Percentiles rank a stretch among this genome's conserved stretches.
These are phyloP conservation scores for Bombus impatiens DNA, from an alignment of 1,140 invertebrate species.

Conservation along the genomic window DNA sequence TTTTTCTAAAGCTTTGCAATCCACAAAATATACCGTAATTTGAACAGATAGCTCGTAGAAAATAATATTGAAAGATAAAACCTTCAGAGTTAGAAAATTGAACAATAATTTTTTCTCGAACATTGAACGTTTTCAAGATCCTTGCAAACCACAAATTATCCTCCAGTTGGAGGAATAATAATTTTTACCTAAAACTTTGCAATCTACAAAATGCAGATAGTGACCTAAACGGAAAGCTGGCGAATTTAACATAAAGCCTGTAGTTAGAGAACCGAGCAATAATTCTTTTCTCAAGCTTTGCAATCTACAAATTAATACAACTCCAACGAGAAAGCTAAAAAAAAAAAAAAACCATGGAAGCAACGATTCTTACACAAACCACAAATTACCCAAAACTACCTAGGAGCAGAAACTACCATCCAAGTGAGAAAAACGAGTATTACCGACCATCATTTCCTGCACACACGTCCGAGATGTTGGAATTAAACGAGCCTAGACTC, in stretches of 20 bases:
- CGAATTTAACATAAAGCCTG: no score
- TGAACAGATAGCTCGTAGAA: not conserved
- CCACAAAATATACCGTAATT: not conserved
- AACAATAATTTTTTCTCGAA: not conserved
- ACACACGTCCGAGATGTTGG: not conserved
- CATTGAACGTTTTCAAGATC: no score
- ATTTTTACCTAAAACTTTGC: not conserved
- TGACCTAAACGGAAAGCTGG: no score
- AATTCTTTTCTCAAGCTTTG: not conserved
- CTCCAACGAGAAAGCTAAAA: not conserved
- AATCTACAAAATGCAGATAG: not conserved
- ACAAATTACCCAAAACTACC: not conserved
- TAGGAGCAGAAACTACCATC: not conserved
- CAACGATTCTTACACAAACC: not conserved
- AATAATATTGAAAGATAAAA: no score
- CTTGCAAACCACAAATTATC: no score
- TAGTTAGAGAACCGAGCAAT: not conserved
- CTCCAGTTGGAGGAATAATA: not conserved
- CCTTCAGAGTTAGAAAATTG: no score
- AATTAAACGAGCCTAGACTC: slow-evolving; percentile 2
- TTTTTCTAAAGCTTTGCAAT: not conserved
- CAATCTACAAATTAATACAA: not conserved
- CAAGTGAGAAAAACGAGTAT: not conserved
- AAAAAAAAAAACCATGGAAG: not conserved
- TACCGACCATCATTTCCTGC: not conserved